Percentiles rank a stretch among this genome's conserved stretches.
These are phyloP conservation scores for Axis porcinus DNA, from an alignment of 2,113 vertebrate species.

Conservation along the genomic window DNA sequence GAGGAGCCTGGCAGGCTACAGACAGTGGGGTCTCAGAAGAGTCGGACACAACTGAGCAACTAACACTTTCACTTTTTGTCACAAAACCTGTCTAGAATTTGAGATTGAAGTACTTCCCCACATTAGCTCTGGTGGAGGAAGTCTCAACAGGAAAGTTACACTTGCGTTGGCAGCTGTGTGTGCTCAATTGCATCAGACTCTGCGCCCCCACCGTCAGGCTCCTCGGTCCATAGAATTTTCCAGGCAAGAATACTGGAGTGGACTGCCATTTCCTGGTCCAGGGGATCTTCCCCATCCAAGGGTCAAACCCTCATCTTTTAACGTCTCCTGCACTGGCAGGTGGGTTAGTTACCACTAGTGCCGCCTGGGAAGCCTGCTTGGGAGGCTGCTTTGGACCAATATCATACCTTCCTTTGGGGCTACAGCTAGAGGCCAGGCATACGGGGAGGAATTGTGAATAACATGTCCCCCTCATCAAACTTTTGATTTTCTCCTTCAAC, in stretches of 20 bases:
- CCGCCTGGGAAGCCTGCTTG: background rate
- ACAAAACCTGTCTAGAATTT: background rate
- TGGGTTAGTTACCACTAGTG: background rate
- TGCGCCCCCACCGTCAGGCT: background rate
- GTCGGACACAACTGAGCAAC: background rate
- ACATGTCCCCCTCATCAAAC: background rate
- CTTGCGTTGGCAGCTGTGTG: background rate
- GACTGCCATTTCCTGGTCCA: background rate
- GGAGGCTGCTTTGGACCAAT: background rate
- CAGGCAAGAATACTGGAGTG: background rate
- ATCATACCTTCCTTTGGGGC: background rate
- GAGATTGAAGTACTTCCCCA: background rate
- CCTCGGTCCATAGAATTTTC: background rate
- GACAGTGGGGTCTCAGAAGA: background rate
- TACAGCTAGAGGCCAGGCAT: background rate
- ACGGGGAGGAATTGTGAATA: background rate
- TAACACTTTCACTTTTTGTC: background rate
- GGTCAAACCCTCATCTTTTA: background rate
- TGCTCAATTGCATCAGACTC: background rate
- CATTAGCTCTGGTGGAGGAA: background rate
- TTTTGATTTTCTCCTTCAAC: background rate
- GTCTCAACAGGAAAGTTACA: background rate
- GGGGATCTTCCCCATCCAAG: background rate
- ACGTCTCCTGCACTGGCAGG: background rate
- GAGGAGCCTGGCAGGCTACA: background rate